Evolutionary conservation across 2,113 vertebrate genomes (phyloP), one percentile per base, ranked within the genome.

Genomic region (Egretta garzetta): DNA sequence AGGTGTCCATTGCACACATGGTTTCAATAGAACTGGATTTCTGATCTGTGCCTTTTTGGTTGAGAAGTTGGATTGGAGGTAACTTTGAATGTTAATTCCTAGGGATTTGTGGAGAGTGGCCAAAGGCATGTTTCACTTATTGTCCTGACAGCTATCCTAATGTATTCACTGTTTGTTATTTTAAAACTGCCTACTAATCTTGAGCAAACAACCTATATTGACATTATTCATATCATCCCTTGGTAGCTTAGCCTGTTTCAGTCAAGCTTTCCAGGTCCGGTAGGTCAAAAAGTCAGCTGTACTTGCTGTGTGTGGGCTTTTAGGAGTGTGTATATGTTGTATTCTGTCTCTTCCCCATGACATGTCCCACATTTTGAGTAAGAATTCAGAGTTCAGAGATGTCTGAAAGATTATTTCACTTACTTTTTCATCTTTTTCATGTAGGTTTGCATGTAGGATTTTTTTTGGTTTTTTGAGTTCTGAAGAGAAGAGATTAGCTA

Each of bases 11-110:
- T 99, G 99, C 98, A 99, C 99, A 9, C 99, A 99, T 96, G 99
- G 99, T 96, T 99, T 99, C 98, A 99, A 99, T 84, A 98, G 99
- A 84, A 99, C 99, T 39, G 99, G 99, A 93, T 99, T 99, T 97
- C 99, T 99, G 95, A 99, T 99, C 97, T 99, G 99, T 98, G 99
- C 99, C 87, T 99, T 99, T 98, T 98, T 99, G 98, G 99, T 99
- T 14, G 99, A 99, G 97, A 99, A 99, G 96, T 98, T 99, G 99
- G 99, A 99, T 98, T 99, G 99, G 99, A 99, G 99, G 99, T 99
- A 99, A 97, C 60, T 97, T 86, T 89, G 63, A 71, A 26, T 80
- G 6, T 90, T 90, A 77, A 45, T 64, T 83, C 23, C 33, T 83
- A 17, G 27, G 23, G 30, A 49, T 76, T 60, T 81, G 43, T 66